phyloP scores from a whole-genome alignment of 2,113 vertebrate genomes.

The Notechis scutatus region DNA sequence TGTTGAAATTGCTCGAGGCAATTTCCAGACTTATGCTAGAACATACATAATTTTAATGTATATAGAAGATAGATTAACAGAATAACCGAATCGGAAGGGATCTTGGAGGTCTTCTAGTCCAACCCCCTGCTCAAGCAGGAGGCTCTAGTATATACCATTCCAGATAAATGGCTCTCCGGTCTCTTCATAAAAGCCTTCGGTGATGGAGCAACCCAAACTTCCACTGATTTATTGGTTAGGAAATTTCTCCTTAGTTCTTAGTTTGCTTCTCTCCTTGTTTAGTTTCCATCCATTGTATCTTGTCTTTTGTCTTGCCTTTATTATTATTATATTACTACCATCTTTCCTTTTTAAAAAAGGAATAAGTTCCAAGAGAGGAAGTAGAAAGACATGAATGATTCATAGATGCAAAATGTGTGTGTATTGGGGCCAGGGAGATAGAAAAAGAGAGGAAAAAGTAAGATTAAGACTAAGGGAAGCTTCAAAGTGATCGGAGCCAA shows the following conservation, averaged over 20 bases:
- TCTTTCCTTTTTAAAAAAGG: not conserved
- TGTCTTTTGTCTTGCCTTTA: not conserved
- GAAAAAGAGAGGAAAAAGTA: slow-evolving; percentile 28
- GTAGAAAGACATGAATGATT: slow-evolving; percentile 63
- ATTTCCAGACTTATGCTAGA: too few species aligned
- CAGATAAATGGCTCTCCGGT: not conserved
- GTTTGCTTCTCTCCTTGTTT: not conserved
- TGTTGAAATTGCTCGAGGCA: too few species aligned
- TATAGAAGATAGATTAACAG: not conserved
- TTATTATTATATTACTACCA: not conserved
- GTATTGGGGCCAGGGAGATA: not conserved
- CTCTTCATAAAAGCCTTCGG: not conserved
- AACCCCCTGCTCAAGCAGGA: too few species aligned
- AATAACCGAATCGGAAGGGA: not conserved
- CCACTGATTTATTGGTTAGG: not conserved
- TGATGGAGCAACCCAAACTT: not conserved
- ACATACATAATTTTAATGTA: too few species aligned
- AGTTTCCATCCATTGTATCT: not conserved
- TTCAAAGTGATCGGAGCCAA: slow-evolving; percentile 68
- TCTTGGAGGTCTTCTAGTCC: too few species aligned
- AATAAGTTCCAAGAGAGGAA: slow-evolving; percentile 10
- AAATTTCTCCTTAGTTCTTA: not conserved
- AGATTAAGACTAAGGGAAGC: slow-evolving; percentile 64
- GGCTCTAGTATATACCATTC: too few species aligned
- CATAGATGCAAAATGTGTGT: slow-evolving; percentile 47